A percentile compares a stretch with the other conserved stretches of the same genome.
phyloP scores from a whole-genome alignment of 1,140 invertebrate species.

The Zaprionus capensis region DNA sequence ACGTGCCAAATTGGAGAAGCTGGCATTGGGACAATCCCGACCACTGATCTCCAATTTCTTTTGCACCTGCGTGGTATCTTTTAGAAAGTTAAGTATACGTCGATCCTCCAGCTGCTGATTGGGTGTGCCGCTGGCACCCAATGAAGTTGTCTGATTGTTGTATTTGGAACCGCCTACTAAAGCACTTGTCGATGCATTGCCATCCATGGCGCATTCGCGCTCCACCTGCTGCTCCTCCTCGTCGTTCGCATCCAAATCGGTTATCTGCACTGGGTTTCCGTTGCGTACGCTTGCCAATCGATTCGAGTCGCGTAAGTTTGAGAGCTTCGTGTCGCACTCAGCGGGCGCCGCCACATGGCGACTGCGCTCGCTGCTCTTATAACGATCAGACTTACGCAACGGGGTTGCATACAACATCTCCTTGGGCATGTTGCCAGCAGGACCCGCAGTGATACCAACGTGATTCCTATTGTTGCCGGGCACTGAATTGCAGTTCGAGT shows the following conservation, averaged over 20 bases:
- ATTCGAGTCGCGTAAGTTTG: constrained; percentile 72
- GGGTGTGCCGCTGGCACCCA: constrained; percentile 46
- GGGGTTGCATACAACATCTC: constrained; percentile 84
- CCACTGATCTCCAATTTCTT: constrained; percentile 81
- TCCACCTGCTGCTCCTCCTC: constrained; percentile 30
- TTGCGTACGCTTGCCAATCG: constrained; percentile 69
- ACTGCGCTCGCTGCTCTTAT: constrained; percentile 78
- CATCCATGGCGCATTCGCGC: constrained; percentile 43
- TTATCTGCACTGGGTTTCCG: constrained; percentile 71
- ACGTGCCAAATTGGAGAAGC: constrained; percentile 80
- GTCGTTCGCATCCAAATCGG: constrained; percentile 78
- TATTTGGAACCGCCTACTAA: constrained; percentile 70
- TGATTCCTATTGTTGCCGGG: constrained; percentile 49
- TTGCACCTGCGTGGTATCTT: constrained; percentile 82
- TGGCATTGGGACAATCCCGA: constrained; percentile 81
- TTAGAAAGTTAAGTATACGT: constrained; percentile 82
- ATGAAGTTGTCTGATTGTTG: constrained; percentile 45
- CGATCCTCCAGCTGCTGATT: constrained; percentile 82
- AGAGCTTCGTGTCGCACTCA: constrained; percentile 63
- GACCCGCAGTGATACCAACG: neutral
- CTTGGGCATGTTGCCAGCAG: constrained; percentile 68
- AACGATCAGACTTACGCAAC: constrained; percentile 82
- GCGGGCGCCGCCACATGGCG: constrained; percentile 41
- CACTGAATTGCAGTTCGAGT: constrained; percentile 65
- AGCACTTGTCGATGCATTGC: constrained; percentile 68